phyloP scores from a whole-genome alignment of 1,140 invertebrate species.

The Galendromus occidentalis region DNA sequence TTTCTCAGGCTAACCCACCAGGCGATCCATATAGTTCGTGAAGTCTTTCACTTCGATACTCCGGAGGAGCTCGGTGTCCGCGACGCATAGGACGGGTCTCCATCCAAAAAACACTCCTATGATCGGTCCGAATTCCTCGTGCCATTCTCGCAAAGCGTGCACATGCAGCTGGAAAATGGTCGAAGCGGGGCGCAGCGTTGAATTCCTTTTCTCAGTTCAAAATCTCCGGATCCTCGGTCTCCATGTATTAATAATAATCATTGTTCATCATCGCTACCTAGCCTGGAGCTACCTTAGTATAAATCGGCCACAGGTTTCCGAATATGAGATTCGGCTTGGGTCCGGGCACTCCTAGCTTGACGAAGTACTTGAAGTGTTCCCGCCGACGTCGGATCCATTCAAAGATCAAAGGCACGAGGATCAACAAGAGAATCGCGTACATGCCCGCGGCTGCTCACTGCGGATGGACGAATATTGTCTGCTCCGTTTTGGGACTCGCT shows the following conservation, averaged over 20 bases:
- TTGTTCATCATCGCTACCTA: neutral
- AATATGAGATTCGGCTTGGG: conserved; percentile 24
- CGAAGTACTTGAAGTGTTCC: conserved; percentile 18
- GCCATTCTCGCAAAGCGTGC: conserved; percentile 23
- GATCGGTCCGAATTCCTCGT: conserved; percentile 24
- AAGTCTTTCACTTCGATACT: conserved; percentile 27
- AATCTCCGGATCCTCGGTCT: too few species aligned
- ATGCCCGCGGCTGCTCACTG: neutral
- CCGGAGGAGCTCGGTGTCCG: conserved; percentile 25
- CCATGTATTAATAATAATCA: neutral
- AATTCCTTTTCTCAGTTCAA: neutral
- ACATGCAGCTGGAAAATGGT: conserved; percentile 14
- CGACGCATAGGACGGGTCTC: conserved; percentile 24
- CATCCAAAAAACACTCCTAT: conserved; percentile 26
- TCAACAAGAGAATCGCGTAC: neutral
- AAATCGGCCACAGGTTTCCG: conserved; percentile 23
- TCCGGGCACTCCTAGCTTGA: conserved; percentile 23
- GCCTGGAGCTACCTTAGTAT: conserved; percentile 21
- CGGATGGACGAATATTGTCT: too few species aligned
- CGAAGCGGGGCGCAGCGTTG: neutral
- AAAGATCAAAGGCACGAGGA: neutral
- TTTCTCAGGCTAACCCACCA: too few species aligned
- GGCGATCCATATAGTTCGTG: conserved; percentile 24
- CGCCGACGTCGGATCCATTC: conserved; percentile 13
- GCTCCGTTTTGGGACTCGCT: too few species aligned